Base-by-base conservation (phyloP, 2,113 vertebrate genomes). In the Labeo rohita region DNA sequence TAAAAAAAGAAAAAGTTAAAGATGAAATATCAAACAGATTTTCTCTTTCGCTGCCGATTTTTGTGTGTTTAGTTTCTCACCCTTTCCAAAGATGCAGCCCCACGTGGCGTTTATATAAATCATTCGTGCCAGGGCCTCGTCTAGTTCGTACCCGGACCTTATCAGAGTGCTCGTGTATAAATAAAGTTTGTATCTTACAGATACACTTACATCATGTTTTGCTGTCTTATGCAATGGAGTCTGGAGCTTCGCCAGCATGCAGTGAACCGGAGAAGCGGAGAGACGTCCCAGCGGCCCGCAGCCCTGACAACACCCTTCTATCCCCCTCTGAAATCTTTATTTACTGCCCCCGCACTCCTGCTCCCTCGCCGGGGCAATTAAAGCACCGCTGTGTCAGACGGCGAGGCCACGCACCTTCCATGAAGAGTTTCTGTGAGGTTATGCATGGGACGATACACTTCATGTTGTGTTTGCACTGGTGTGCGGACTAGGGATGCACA, bases 241-340 rank as follows among this genome's bases (percentile, higher is more conserved):
- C 85, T 89, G 88, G 88, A 89, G 85, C 50, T 36, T 2, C 39
- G 85, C 85, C 88, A 89, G 72, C 85, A 82, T 82, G 83, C 83
- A 84, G 85, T 54, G 61, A 89, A 77, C 68, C 70, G 66, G 88
- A 76, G 77, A 59, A 80, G 21, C 49, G 45, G 77, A 81, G 59
- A 81, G 23, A 50, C 65, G 10, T 82, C 80, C 80, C 80, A 70
- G 63, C 83, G n/a, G 76, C 77, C 76, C 63, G 28, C 84, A 49
- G 68, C 45, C 76, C 83, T 86, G 88, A 89, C 88, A 86, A 84
- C 88, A 86, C 81, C 88, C 88, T 84, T 59, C 85, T 66, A 81
- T 82, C 77, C 85, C 85, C 72, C 84, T 77, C 88, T 85, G 78
- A 89, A 89, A 87, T 89, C 88, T 89, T 85, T 87, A 89, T 87